These are phyloP conservation scores for Drosophila peninsularis DNA, from an alignment of 2,888 invertebrate genomes.

Conservation along the genomic window DNA sequence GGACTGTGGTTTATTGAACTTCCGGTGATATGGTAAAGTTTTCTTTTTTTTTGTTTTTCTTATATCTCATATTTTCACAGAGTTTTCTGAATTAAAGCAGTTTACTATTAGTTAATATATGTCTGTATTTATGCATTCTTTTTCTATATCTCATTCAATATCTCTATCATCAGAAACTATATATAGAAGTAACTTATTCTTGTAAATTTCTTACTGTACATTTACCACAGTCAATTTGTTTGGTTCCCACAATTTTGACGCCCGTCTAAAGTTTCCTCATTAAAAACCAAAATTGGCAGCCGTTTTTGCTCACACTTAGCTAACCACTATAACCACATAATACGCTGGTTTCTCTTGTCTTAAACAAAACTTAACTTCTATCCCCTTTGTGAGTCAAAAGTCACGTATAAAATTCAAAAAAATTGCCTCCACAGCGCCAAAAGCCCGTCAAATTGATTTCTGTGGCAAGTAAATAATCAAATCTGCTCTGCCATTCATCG, in stretches of 20 bases:
- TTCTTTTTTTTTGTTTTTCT: slow-evolving; percentile 13
- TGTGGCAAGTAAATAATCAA: slow-evolving; percentile 74
- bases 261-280: neutral
- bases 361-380: slow-evolving; percentile 15
- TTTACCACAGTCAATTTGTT: neutral
- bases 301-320: neutral
- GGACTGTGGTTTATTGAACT: slow-evolving; percentile 56
- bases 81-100: too few species aligned
- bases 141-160: too few species aligned
- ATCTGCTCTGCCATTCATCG: slow-evolving; percentile 56
- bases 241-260: neutral
- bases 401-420: slow-evolving; percentile 54
- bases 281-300: slow-evolving; percentile 24
- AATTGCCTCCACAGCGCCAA: slow-evolving; percentile 31
- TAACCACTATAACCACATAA: slow-evolving; percentile 10
- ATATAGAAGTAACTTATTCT: too few species aligned
- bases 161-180: too few species aligned
- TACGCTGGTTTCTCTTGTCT: slow-evolving; percentile 13
- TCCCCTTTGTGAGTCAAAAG: slow-evolving; percentile 34
- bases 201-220: neutral
- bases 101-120: too few species aligned
- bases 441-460: slow-evolving; percentile 66
- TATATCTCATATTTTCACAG: neutral
- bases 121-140: too few species aligned
- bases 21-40: slow-evolving; percentile 38